These are phyloP conservation scores for Pseudococcus jackbeardsleyi DNA, from an alignment of 2,888 invertebrate species.

Conservation along the genomic window DNA sequence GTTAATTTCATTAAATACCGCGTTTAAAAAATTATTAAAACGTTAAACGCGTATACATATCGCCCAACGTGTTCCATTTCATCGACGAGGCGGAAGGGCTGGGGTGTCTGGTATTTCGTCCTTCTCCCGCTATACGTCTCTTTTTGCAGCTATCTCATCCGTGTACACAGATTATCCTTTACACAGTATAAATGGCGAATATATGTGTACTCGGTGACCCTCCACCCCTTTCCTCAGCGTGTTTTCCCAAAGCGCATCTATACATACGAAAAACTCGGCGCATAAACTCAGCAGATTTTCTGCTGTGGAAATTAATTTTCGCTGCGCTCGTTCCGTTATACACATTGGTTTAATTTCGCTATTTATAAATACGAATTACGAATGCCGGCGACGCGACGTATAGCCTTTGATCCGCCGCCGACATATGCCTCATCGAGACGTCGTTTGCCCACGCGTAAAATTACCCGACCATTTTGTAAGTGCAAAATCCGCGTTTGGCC, in stretches of 20 bases:
- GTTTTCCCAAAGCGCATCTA: not conserved
- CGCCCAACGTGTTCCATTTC: too few species aligned
- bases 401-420: conserved; percentile 20
- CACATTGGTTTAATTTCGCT: conserved; percentile 31
- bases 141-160: not conserved
- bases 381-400: not conserved
- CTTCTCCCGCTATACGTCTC: not conserved
- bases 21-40: conserved; percentile 42
- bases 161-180: conserved; percentile 2
- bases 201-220: not conserved
- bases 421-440: not conserved
- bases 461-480: not conserved
- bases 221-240: not conserved
- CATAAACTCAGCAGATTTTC: too few species aligned
- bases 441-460: conserved; percentile 18
- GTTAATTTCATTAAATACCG: conserved; percentile 40
- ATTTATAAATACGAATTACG: conserved; percentile 20
- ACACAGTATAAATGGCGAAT: not conserved
- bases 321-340: not conserved
- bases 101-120: not conserved
- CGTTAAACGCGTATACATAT: not conserved
- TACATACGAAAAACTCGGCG: not conserved
- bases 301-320: conserved; percentile 16
- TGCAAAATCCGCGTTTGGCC: not conserved
- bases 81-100: too few species aligned